These are phyloP conservation scores for Notodonta dromedarius DNA, from an alignment of 2,888 invertebrate genomes.

Conservation along the genomic window DNA sequence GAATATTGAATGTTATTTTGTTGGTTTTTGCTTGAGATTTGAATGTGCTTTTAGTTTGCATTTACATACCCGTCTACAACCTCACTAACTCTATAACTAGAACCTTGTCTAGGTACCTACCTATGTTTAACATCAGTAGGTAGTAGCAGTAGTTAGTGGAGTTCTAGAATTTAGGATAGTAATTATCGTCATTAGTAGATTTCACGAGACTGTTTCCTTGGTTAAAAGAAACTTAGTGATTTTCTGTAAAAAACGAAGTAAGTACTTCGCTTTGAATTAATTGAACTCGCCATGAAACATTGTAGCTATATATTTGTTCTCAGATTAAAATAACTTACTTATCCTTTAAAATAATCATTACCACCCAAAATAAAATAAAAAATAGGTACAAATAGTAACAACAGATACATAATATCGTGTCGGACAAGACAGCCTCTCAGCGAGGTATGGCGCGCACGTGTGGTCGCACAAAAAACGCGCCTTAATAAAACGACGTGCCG, in stretches of 20 bases:
- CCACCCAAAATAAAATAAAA: not conserved
- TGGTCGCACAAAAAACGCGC: slow-evolving; percentile 79
- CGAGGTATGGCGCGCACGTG: slow-evolving; percentile 78
- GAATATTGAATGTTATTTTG: slow-evolving; percentile 41
- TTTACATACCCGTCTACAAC: not conserved
- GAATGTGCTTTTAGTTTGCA: not conserved
- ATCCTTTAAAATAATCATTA: slow-evolving; percentile 15
- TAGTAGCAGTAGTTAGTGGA: too few species aligned
- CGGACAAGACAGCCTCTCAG: slow-evolving; percentile 36
- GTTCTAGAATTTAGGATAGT: too few species aligned
- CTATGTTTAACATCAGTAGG: too few species aligned
- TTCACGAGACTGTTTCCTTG: too few species aligned
- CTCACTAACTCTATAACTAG: too few species aligned
- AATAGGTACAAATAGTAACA: slow-evolving; percentile 22
- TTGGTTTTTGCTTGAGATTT: slow-evolving; percentile 19
- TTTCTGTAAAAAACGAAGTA: too few species aligned
- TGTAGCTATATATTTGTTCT: too few species aligned
- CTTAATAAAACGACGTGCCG: slow-evolving; percentile 80
- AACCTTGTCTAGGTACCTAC: too few species aligned
- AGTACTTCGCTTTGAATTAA: too few species aligned
- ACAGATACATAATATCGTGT: slow-evolving; percentile 35
- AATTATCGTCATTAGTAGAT: too few species aligned
- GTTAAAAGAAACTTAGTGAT: too few species aligned
- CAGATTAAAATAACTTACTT: not conserved
- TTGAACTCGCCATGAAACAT: too few species aligned